Base-by-base conservation (phyloP, 2,797 vertebrate species). In the Fundulus diaphanus region DNA sequence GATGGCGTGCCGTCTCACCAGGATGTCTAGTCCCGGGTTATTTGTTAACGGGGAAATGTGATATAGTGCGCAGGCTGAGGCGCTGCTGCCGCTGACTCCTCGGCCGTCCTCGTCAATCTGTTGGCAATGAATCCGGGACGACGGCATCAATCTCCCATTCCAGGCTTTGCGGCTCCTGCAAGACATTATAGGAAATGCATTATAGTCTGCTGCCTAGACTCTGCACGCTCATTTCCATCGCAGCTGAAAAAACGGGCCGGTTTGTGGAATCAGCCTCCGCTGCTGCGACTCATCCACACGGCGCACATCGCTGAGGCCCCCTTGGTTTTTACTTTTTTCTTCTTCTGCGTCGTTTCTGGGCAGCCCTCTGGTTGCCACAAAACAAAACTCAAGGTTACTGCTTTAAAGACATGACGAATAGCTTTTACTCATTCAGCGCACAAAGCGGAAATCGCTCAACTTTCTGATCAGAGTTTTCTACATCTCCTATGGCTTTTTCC, bases 161-260 rank as follows among this genome's bases (percentile, higher is more conserved):
- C 65, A 3, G 77, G 70, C 79, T 85, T 80, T 73, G 78, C 82
- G 86, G 80, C 80, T 81, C 80, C 74, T 86, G 77, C 74, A 87
- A 87, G 85, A 86, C 88, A 85, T 91, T 87, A 90, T 80, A 79
- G 88, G 72, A 82, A 88, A 85, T 73, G 78, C 86, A 85, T 89
- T 84, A 85, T 79, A 77, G 85, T 85, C 75, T 70, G 59, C 83
- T 20, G 84, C 85, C 67, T 71, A 70, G 81, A 88, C 69, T 79
- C 51, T 8, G 65, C 83, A 69, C 80, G 68, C 74, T 88, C 84
- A 90, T 92, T 90, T 92, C 85, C 79, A 88, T 87, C 85, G 84
- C 80, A 75, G 67, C 9, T 84, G 85, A 88, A 74, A 87, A 90
- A 84, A 68, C 15, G 49, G 40, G 40, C n/a, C n/a, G 2, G 82